Base-by-base conservation (phyloP, 2,888 invertebrate species). In the Loripinus fragilis region DNA sequence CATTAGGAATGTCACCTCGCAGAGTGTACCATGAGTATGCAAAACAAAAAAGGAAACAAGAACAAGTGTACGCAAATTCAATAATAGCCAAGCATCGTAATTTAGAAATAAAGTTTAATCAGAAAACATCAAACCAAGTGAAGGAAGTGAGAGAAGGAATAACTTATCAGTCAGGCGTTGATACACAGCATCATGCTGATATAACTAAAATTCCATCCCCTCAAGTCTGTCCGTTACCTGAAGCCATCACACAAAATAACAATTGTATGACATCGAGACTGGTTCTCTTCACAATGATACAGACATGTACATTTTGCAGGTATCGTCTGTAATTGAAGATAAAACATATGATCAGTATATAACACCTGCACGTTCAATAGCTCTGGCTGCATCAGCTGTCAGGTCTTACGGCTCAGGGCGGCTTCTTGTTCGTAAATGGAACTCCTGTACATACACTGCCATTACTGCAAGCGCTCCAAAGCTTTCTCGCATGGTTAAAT, bases 231-330 rank as follows among this genome's bases (percentile, higher is more conserved):
- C 72, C 72, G 30, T 2, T 28, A 20, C 23, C 20, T 3, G 72
- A 65, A 8, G 33, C 25, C 5, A n/a, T 65, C 23, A n/a, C 52
- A 38, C 35, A 71, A 33, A 28, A 45, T 12, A 71, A 50, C 64
- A 75, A 0, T 77, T 42, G 60, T 78, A 60, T 75, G 77, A 78
- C 52, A 71, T 81, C 28, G 78, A 81, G 73, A 81, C 81, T 23
- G 48, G 65, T 2, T 74, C 75, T 0, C 60, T 78, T 5, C 23
- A 35, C 30, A 75, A 70, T 33, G 70, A 72, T 41, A 38, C 60
- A 48, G 80, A 80, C 52, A 77, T 75, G 12, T 23, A n/a, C n/a
- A n/a, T n/a, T n/a, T n/a, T 74, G 41, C 80, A 81, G 38, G 65
- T 78, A 52, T 77, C 81, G 38, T 77, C 80, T 25, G 35, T 50